Evolutionary conservation across 1,140 invertebrate genomes (phyloP).

Genomic region (Aphelenchoides besseyi): DNA sequence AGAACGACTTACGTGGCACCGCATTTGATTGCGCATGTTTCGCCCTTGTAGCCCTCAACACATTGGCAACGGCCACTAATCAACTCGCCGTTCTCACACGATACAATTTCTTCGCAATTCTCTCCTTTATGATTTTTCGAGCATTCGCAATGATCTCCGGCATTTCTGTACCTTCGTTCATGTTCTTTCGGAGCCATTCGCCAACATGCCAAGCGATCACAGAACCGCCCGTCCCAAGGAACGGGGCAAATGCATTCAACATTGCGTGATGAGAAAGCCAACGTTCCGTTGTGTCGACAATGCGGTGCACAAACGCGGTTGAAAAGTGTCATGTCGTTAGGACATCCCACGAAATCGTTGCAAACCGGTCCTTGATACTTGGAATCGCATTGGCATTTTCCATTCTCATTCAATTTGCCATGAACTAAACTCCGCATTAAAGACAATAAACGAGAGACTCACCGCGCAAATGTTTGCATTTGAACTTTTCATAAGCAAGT

Average conservation of each 20-base stretch:
- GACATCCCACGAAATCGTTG: constrained; percentile 48
- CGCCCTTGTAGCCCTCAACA: constrained; percentile 48
- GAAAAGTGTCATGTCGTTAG: constrained; percentile 38
- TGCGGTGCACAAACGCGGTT: constrained; percentile 36
- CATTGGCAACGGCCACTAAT: constrained; percentile 37
- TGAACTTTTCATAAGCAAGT: constrained; percentile 41
- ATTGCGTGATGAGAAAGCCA: constrained; percentile 37
- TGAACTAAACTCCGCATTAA: constrained; percentile 40
- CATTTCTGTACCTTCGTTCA: constrained; percentile 42
- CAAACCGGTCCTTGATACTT: constrained; percentile 51
- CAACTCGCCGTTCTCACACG: constrained; percentile 44
- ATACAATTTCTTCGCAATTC: constrained; percentile 42
- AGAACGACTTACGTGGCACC: constrained; percentile 49
- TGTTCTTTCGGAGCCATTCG: constrained; percentile 49
- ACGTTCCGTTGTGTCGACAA: constrained; percentile 45
- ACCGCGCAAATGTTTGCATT: constrained; percentile 51
- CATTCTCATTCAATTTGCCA: constrained; percentile 41
- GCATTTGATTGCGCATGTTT: constrained; percentile 48
- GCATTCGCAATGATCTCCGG: constrained; percentile 39
- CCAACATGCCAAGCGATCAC: constrained; percentile 48
- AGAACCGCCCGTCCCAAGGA: constrained; percentile 48
- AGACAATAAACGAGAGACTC: constrained; percentile 8
- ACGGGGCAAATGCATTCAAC: constrained; percentile 50
- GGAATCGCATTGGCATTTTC: constrained; percentile 38
- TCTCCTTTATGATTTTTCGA: constrained; percentile 40